Evolutionary conservation across 2,797 vertebrate genomes (phyloP).

Genomic region (Urosaurus nigricauda): DNA sequence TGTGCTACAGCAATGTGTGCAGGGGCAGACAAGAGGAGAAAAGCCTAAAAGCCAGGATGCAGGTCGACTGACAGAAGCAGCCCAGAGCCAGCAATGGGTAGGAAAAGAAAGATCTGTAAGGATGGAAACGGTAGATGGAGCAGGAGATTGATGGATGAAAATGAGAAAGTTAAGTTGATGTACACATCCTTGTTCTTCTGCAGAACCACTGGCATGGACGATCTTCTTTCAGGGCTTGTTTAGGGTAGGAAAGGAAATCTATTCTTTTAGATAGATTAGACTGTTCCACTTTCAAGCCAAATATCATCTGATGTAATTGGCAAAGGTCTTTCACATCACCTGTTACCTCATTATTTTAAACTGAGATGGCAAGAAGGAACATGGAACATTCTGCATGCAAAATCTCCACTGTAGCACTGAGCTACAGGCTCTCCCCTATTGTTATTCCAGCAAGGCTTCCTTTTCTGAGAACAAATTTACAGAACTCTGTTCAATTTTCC

Average conservation of each 20-base stretch:
- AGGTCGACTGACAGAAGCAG: not conserved
- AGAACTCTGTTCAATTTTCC: not conserved
- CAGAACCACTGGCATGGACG: conserved; percentile 41
- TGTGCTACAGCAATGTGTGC: not conserved
- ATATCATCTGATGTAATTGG: not conserved
- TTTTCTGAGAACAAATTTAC: not conserved
- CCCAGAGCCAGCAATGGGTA: not conserved
- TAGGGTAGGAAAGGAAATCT: not conserved
- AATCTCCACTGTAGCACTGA: not conserved
- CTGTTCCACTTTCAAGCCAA: not conserved
- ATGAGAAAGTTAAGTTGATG: not conserved
- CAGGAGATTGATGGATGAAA: not conserved
- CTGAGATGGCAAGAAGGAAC: not conserved
- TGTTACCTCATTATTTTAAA: not conserved
- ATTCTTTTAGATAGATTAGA: not conserved
- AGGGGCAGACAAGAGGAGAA: not conserved
- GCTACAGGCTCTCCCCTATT: not conserved
- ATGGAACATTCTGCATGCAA: not conserved
- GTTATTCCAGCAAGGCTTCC: not conserved
- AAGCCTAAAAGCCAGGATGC: not conserved
- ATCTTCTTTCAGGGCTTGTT: conserved; percentile 17
- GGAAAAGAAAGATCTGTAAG: not conserved
- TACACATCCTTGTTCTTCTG: not conserved
- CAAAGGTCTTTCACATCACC: not conserved
- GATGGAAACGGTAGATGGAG: not conserved